A percentile compares a stretch with the other conserved stretches of the same genome.
These are phyloP conservation scores for Microctonus aethiopoides DNA, from an alignment of 2,888 invertebrate species.

Conservation along the genomic window DNA sequence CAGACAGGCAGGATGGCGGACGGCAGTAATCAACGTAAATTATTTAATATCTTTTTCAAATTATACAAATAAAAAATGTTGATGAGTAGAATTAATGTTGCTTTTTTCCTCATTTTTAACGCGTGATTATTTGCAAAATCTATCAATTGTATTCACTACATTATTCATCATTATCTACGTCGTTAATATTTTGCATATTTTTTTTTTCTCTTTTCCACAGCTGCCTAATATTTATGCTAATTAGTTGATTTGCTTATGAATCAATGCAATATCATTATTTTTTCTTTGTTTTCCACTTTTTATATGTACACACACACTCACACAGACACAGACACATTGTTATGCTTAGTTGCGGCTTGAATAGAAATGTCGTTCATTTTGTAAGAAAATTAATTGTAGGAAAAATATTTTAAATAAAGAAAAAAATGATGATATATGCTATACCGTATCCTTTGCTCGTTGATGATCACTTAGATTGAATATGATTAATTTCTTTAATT, in stretches of 20 bases:
- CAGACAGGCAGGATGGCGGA: slow-evolving; percentile 60
- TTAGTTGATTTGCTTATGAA: neutral
- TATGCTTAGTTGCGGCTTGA: neutral
- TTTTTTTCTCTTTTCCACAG: neutral
- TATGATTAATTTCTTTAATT: neutral
- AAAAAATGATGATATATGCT: neutral
- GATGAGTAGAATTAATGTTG: slow-evolving; percentile 26
- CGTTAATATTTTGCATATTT: too few species aligned
- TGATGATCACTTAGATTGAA: neutral
- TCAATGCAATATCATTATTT: neutral
- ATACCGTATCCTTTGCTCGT: neutral
- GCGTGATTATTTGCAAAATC: neutral
- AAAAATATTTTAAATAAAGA: neutral
- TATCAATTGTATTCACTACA: neutral
- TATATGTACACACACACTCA: too few species aligned
- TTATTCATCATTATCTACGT: neutral
- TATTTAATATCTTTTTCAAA: slow-evolving; percentile 59
- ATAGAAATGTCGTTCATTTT: neutral
- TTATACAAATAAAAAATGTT: slow-evolving; percentile 45
- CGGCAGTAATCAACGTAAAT: slow-evolving; percentile 62
- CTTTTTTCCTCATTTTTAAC: slow-evolving; percentile 12
- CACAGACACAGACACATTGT: neutral
- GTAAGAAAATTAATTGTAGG: neutral
- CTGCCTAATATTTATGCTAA: neutral
- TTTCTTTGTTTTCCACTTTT: neutral